Evolutionary conservation across 2,888 invertebrate genomes (phyloP).

Genomic region (Temnothorax ravouxi): DNA sequence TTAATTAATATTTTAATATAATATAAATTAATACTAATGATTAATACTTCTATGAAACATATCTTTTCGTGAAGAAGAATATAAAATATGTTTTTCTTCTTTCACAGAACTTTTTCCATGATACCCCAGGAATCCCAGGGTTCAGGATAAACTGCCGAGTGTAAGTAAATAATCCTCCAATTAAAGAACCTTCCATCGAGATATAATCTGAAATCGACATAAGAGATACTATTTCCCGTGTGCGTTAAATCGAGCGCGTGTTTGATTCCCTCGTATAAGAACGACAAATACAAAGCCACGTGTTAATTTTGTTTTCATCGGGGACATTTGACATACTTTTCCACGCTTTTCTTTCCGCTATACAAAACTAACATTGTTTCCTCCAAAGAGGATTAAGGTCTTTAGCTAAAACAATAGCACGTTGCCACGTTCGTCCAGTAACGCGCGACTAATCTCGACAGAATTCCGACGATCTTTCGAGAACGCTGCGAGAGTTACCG

Average conservation of each 20-base stretch:
- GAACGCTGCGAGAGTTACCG: constrained; percentile 36
- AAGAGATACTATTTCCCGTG: background rate
- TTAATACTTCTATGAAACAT: background rate
- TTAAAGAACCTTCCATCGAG: constrained; percentile 62
- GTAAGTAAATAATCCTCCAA: constrained; percentile 74
- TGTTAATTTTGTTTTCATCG: constrained; percentile 32
- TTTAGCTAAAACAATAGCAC: constrained; percentile 1
- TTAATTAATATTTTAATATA: background rate
- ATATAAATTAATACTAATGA: background rate
- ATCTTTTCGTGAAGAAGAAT: background rate
- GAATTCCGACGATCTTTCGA: constrained; percentile 25
- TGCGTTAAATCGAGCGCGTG: constrained; percentile 25
- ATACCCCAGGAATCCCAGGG: background rate
- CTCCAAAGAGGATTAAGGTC: constrained; percentile 3
- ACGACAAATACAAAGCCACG: background rate
- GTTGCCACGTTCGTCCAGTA: background rate
- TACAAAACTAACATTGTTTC: constrained; percentile 2
- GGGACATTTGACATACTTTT: constrained; percentile 1
- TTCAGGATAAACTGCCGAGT: constrained; percentile 50
- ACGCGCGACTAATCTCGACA: constrained; percentile 20
- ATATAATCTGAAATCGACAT: constrained; percentile 24
- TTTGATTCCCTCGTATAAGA: background rate
- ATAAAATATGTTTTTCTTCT: background rate
- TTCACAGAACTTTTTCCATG: background rate
- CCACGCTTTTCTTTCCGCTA: constrained; percentile 9